Evolutionary conservation across 2,797 vertebrate genomes (phyloP).

Genomic region (Gila robusta): DNA sequence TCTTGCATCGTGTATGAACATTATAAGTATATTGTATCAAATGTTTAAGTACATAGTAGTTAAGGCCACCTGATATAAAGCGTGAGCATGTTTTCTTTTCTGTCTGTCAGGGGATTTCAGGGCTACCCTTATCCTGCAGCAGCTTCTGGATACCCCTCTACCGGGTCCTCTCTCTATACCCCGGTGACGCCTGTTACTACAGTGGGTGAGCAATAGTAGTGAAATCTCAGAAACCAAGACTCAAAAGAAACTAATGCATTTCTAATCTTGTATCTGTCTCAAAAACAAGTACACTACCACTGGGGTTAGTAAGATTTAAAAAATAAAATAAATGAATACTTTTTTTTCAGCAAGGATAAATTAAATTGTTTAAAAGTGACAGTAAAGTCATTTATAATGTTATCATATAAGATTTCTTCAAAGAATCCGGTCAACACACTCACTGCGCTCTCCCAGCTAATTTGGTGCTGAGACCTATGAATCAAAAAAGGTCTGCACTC

Average conservation of each 20-base stretch:
- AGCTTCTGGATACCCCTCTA: constrained; percentile 85
- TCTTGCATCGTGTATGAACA: background rate
- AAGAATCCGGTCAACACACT: background rate
- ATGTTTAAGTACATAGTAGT: background rate
- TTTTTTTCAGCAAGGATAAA: background rate
- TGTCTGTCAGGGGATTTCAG: constrained; percentile 80
- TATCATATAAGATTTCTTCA: background rate
- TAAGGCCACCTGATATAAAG: background rate
- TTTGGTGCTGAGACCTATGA: no score
- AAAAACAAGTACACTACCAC: background rate
- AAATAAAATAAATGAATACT: no score
- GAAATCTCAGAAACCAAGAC: background rate
- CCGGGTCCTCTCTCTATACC: constrained; percentile 86
- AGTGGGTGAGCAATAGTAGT: constrained; percentile 83
- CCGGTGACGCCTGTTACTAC: constrained; percentile 87
- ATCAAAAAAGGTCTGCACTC: no score
- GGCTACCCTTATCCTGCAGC: constrained; percentile 87
- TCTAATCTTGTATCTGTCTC: background rate
- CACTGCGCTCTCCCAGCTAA: no score
- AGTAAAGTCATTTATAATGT: background rate
- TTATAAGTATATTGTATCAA: background rate
- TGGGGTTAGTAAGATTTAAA: background rate
- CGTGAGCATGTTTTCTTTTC: background rate
- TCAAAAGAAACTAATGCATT: background rate
- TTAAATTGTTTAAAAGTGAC: background rate